Conservation (phyloP, 37 sponge, comb jelly and placozoan species). For the Beroe forskalii region DNA sequence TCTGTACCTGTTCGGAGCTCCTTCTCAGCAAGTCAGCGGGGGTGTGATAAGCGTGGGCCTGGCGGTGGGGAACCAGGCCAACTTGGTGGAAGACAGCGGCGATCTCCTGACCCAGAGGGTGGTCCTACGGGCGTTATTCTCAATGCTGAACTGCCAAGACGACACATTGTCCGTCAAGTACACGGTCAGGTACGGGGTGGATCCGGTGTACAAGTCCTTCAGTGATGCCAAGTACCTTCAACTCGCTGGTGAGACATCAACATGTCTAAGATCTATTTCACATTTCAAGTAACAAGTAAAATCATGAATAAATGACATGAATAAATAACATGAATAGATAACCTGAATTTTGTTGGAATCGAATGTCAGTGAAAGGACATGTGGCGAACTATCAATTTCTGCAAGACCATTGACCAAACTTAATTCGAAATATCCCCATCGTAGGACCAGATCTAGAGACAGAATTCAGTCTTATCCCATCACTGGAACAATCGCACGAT, state of each 20-base stretch:
- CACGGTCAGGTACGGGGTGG: conserved; percentile 11
- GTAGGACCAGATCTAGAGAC: conserved; percentile 28
- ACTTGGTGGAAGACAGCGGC: neutral
- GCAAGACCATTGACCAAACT: too few relatives aligned
- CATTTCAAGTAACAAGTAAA: too few relatives aligned
- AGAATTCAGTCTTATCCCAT: conserved; percentile 31
- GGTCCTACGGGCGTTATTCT: neutral
- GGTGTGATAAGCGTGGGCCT: neutral
- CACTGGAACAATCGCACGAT: conserved; percentile 8
- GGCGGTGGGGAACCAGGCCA: neutral
- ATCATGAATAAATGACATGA: too few relatives aligned
- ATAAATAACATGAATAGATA: too few relatives aligned
- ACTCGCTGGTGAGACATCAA: conserved; percentile 18
- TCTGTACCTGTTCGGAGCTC: neutral
- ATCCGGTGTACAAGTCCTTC: neutral
- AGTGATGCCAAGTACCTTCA: neutral
- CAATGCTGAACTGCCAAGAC: conserved; percentile 32
- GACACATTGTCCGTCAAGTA: neutral
- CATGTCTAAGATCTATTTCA: too few relatives aligned
- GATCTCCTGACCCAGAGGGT: conserved; percentile 24
- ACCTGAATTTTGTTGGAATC: too few relatives aligned
- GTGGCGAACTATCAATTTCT: too few relatives aligned
- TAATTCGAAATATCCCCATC: too few relatives aligned
- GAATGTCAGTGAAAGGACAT: too few relatives aligned
- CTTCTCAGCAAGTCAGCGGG: neutral